phyloP scores from a whole-genome alignment of 1,140 invertebrate genomes.

The Drosophila hydei region DNA sequence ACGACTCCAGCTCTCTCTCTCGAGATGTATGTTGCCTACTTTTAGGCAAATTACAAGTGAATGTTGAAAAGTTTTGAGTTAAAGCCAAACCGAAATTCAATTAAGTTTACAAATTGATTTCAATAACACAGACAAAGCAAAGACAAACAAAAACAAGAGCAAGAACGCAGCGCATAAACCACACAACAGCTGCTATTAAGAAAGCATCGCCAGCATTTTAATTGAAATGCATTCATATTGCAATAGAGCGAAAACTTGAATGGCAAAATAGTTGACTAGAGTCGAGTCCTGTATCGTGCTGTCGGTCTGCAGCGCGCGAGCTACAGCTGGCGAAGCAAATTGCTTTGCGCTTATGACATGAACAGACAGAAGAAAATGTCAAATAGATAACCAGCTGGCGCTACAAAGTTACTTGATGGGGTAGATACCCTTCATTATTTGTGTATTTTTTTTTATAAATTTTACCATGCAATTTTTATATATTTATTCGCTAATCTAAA shows the following conservation, averaged over 20 bases:
- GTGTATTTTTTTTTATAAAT: too few relatives aligned
- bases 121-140: constrained; percentile 49
- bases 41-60: constrained; percentile 39
- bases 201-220: constrained; percentile 60
- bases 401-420: neutral
- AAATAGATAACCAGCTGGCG: constrained; percentile 29
- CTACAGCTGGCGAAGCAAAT: constrained; percentile 67
- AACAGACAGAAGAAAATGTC: constrained; percentile 45
- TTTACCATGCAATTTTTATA: too few relatives aligned
- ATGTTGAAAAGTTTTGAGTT: neutral
- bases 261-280: constrained; percentile 7
- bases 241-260: constrained; percentile 48
- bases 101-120: constrained; percentile 71
- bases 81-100: constrained; percentile 50
- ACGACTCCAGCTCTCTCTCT: neutral
- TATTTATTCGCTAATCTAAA: too few relatives aligned
- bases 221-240: constrained; percentile 76
- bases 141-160: constrained; percentile 41
- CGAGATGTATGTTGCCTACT: constrained; percentile 18
- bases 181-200: constrained; percentile 59
- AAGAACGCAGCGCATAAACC: constrained; percentile 35
- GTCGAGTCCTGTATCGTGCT: neutral
- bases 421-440: constrained; percentile 4
- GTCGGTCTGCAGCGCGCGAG: neutral
- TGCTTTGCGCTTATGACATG: constrained; percentile 72